These are phyloP conservation scores for Spea bombifrons DNA, from an alignment of 2,113 vertebrate genomes.

Conservation along the genomic window DNA sequence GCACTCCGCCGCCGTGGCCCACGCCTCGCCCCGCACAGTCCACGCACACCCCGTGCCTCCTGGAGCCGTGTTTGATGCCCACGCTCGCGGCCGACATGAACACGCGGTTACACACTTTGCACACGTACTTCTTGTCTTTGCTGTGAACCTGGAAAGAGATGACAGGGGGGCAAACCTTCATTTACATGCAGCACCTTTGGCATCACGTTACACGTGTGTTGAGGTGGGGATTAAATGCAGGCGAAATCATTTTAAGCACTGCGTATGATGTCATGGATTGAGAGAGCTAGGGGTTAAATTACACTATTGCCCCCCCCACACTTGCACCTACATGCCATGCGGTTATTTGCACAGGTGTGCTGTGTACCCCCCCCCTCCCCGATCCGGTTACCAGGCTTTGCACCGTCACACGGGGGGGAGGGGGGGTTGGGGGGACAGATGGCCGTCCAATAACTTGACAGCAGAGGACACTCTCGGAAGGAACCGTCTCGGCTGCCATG, in stretches of 20 bases:
- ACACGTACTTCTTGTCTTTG: constrained; percentile 98
- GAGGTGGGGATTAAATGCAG: neutral
- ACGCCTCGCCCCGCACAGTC: constrained; percentile 86
- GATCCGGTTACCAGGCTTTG: too few relatives aligned
- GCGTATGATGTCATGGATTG: too few relatives aligned
- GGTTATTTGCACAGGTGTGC: neutral
- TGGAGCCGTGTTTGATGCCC: constrained; percentile 94
- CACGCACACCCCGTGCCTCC: constrained; percentile 87
- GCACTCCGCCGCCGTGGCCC: constrained; percentile 75
- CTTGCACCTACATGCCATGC: neutral
- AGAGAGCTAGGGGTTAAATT: neutral
- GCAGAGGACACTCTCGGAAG: neutral
- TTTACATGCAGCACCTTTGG: too few relatives aligned
- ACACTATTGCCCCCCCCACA: neutral
- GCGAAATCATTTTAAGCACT: too few relatives aligned
- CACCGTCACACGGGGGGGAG: neutral
- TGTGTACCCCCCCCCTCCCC: neutral
- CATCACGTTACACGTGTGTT: neutral
- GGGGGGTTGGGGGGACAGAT: constrained; percentile 41
- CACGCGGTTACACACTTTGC: constrained; percentile 93
- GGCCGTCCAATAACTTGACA: constrained; percentile 25
- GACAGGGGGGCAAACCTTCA: neutral
- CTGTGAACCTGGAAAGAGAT: constrained; percentile 85
- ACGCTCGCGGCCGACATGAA: constrained; percentile 97
- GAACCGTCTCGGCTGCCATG: constrained; percentile 23